Evolutionary conservation across 2,797 vertebrate species (phyloP), one percentile per base, ranked within the genome.

Genomic region (Adrianichthys oophorus): DNA sequence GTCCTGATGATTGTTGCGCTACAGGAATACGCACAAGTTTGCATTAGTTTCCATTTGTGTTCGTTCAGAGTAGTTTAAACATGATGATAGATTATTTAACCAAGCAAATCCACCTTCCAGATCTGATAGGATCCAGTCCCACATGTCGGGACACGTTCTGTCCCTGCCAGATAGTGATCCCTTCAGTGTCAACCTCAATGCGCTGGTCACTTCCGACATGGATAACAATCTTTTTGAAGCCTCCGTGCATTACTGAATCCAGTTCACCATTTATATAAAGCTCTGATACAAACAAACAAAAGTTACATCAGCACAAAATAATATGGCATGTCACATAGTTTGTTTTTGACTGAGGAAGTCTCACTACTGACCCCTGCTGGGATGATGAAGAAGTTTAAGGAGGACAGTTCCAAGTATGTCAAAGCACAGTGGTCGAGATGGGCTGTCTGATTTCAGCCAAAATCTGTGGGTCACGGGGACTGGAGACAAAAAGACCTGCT

Each of bases 231-330:
- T 17, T 56, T 49, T 4, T 45, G 68, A 91, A 92, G 51, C 90
- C 90, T 7, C 64, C 54, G 0, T 23, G 5, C 17, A 0, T 1
- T 3, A 37, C 6, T 10, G 44, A 24, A 12, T 69, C 46, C 45
- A 90, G 84, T 18, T 85, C n/a, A n/a, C 89, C 91, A 16, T 87
- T 87, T 56, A 92, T 73, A 32, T 47, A 64, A 56, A 92, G 52
- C 15, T 61, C 91, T 93, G 7, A 7, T 15, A 19, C 1, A 68
- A 40, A 70, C 1, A 56, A 57, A 72, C 6, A 1, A 23, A 61
- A 12, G 6, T 63, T 10, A 57, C 19, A n/a, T 41, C 59, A 21
- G 19, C 44, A 15, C 4, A 1, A 16, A 54, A 48, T 44, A 24
- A 41, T n/a, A 0, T 43, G 2, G 17, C 4, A 37, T 13, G 12